These are phyloP conservation scores for Phallusia fumigata DNA, from an alignment of 23 tunicate species.

Conservation along the genomic window DNA sequence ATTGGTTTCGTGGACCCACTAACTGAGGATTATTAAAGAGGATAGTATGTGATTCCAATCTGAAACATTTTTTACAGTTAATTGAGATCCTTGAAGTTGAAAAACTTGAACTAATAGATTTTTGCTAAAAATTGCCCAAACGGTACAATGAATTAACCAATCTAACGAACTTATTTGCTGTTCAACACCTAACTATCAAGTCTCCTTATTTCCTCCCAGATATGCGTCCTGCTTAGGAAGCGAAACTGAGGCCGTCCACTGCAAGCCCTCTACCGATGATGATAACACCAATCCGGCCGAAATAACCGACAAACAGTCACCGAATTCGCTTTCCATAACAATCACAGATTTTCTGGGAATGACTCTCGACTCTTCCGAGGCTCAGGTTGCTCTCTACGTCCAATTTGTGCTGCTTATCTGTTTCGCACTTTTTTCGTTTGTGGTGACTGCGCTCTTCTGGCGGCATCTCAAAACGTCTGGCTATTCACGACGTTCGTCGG, in stretches of 20 bases:
- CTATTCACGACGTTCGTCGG: not conserved
- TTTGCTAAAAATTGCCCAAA: too few species aligned
- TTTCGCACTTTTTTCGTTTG: constrained; percentile 7
- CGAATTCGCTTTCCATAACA: not conserved
- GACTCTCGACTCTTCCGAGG: constrained; percentile 12
- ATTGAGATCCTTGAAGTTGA: too few species aligned
- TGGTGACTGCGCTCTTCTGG: not conserved
- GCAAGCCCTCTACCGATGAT: not conserved
- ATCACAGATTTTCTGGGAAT: constrained; percentile 20
- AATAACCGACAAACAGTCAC: not conserved
- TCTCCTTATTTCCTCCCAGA: not conserved
- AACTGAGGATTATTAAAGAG: too few species aligned
- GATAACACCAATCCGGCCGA: not conserved
- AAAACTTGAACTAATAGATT: too few species aligned
- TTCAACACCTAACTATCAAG: too few species aligned
- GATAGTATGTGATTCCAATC: too few species aligned
- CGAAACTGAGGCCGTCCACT: not conserved
- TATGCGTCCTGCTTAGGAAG: constrained; percentile 39
- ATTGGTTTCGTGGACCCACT: too few species aligned
- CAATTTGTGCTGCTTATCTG: constrained; percentile 46
- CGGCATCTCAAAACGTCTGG: not conserved
- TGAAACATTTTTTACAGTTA: too few species aligned
- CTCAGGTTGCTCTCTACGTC: constrained; percentile 39
- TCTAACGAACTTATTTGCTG: too few species aligned
- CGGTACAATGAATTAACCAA: too few species aligned